These are phyloP conservation scores for Hypocryptadius cinnamomeus DNA, from an alignment of 2,113 vertebrate species.

Conservation along the genomic window DNA sequence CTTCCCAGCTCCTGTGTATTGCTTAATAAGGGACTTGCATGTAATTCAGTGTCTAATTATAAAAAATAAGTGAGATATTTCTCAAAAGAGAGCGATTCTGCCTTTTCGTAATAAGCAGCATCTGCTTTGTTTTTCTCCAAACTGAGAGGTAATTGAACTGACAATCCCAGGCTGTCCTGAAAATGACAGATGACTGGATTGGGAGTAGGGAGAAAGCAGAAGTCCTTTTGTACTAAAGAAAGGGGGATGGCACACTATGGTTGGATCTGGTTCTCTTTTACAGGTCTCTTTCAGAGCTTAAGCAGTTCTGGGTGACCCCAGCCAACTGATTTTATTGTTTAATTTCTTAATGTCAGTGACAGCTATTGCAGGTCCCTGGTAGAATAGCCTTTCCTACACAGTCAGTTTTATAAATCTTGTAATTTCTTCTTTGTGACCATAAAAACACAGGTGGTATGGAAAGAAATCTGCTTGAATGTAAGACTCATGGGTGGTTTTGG, in stretches of 20 bases:
- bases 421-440: constrained; percentile 41
- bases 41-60: neutral
- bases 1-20: neutral
- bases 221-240: constrained; percentile 33
- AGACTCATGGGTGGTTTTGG: neutral
- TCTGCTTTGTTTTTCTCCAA: constrained; percentile 38
- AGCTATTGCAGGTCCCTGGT: neutral
- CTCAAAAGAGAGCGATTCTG: constrained; percentile 3
- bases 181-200: constrained; percentile 38
- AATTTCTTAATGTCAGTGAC: neutral
- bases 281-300: neutral
- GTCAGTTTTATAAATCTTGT: neutral
- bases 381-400: neutral
- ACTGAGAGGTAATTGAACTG: constrained; percentile 36
- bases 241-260: neutral
- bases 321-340: neutral
- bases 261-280: neutral
- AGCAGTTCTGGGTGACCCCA: neutral
- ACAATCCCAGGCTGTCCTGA: constrained; percentile 29
- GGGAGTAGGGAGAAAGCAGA: constrained; percentile 33
- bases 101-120: neutral
- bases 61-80: neutral
- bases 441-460: constrained; percentile 20
- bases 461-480: neutral
- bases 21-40: neutral